phyloP scores from a whole-genome alignment of 2,113 vertebrate genomes.

The Pampusana beccarii region DNA sequence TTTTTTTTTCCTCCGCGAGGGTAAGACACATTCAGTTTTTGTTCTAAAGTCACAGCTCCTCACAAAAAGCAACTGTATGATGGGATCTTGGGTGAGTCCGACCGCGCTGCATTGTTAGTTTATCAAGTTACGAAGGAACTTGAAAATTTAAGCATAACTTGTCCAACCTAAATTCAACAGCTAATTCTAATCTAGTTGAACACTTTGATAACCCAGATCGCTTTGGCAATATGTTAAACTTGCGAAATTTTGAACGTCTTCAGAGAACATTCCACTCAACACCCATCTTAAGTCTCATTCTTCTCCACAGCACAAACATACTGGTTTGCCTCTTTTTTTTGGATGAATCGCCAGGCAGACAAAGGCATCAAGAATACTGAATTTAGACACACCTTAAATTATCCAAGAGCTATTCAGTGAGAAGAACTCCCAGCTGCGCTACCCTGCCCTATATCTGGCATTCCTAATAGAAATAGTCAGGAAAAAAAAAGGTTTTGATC shows the following conservation, averaged over 20 bases:
- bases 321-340: neutral
- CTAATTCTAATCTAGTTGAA: neutral
- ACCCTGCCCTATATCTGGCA: neutral
- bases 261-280: neutral
- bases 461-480: neutral
- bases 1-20: neutral
- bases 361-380: neutral
- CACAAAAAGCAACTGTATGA: neutral
- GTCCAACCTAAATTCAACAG: neutral
- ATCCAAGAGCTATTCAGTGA: neutral
- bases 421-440: neutral
- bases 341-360: neutral
- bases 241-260: neutral
- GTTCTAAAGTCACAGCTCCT: neutral
- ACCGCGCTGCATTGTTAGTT: neutral
- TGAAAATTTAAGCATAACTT: neutral
- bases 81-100: neutral
- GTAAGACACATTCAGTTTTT: neutral
- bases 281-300: neutral
- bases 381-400: neutral
- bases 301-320: neutral
- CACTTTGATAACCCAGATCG: neutral
- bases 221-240: rapidly evolving
- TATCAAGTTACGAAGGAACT: neutral
- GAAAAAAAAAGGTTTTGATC: neutral